Conservation (phyloP, 2,113 vertebrate genomes). For the Percopsis transmontana region DNA sequence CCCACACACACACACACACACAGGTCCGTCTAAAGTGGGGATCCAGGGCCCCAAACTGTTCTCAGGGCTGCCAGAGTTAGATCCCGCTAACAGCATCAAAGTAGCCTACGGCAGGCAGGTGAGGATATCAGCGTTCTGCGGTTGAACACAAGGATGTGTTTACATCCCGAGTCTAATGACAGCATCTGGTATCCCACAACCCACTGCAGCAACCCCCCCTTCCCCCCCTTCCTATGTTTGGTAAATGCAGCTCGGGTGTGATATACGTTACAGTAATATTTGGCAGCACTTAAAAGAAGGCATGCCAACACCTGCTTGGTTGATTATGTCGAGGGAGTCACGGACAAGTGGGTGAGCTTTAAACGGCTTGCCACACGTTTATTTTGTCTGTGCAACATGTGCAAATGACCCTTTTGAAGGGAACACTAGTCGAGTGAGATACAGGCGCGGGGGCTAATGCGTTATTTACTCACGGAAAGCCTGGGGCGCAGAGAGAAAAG, state of each 20-base stretch:
- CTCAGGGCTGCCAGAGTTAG: constrained; percentile 46
- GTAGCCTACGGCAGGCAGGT: constrained; percentile 55
- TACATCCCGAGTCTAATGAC: constrained; percentile 55
- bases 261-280: constrained; percentile 43
- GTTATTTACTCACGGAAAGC: background rate
- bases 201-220: background rate
- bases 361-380: constrained; percentile 15
- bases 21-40: constrained; percentile 17
- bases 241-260: constrained; percentile 29
- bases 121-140: constrained; percentile 65
- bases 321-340: constrained; percentile 37
- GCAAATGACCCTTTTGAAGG: background rate
- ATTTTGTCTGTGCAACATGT: constrained; percentile 5
- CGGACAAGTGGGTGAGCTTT: constrained; percentile 15
- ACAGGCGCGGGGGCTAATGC: background rate
- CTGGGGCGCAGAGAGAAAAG: background rate
- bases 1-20: constrained; percentile 16
- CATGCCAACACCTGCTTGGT: constrained; percentile 36
- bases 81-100: constrained; percentile 68
- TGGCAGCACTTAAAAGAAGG: constrained; percentile 46
- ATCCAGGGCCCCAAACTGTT: constrained; percentile 45
- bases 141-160: constrained; percentile 64
- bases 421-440: constrained; percentile 4
- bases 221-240: constrained; percentile 36
- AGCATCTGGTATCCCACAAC: constrained; percentile 55